Evolutionary conservation across 2,888 invertebrate genomes (phyloP).

Genomic region (Hirtodrosophila duncani): DNA sequence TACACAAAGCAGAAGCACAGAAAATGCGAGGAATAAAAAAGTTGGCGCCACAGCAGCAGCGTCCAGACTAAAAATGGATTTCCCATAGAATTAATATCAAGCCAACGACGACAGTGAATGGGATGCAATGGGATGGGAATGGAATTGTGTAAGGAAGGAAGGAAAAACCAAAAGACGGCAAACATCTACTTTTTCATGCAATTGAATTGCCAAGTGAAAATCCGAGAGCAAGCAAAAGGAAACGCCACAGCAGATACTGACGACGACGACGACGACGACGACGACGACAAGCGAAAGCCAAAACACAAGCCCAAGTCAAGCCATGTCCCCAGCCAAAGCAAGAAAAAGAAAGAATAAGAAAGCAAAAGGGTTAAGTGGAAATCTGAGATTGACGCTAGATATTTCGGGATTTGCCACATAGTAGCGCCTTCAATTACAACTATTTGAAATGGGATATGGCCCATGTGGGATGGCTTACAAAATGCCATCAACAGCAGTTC

Average conservation of each 20-base stretch:
- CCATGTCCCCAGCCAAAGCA: slow-evolving; percentile 40
- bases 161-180: slow-evolving; percentile 2
- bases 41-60: too few relatives aligned
- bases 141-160: not conserved
- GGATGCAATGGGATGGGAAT: slow-evolving; percentile 8
- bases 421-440: slow-evolving; percentile 47
- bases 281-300: slow-evolving; percentile 34
- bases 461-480: slow-evolving; percentile 2
- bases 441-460: slow-evolving; percentile 49
- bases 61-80: slow-evolving; percentile 61
- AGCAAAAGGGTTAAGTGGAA: slow-evolving; percentile 62
- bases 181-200: slow-evolving; percentile 44
- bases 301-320: slow-evolving; percentile 34
- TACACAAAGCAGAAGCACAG: too few relatives aligned
- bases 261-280: slow-evolving; percentile 20
- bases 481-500: not conserved
- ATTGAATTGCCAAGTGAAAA: slow-evolving; percentile 62
- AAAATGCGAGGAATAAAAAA: too few relatives aligned
- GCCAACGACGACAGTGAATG: slow-evolving; percentile 20
- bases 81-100: slow-evolving; percentile 71
- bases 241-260: not conserved
- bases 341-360: not conserved
- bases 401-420: slow-evolving; percentile 45
- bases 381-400: slow-evolving; percentile 49
- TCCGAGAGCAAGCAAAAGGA: slow-evolving; percentile 23